Conservation (phyloP, 2,888 invertebrate genomes). For the Tupiocoris notatus region DNA sequence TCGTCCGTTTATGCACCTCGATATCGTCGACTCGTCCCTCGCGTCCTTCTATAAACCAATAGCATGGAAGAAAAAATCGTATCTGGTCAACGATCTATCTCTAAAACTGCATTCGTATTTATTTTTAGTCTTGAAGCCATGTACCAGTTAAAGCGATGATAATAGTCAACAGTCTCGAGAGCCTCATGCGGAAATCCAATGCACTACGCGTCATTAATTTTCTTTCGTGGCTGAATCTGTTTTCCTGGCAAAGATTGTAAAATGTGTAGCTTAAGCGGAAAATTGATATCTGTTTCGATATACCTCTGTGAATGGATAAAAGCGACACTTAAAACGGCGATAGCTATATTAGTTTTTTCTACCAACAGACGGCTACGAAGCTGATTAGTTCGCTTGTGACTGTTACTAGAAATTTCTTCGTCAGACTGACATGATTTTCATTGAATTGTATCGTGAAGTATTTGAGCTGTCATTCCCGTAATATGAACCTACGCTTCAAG, state of each 20-base stretch:
- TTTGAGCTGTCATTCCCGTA: too few species aligned
- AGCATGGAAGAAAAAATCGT: constrained; percentile 11
- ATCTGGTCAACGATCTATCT: constrained; percentile 9
- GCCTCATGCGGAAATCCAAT: constrained; percentile 35
- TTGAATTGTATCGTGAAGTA: too few species aligned
- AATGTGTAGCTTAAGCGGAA: too few species aligned
- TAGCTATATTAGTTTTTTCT: too few species aligned
- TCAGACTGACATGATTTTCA: too few species aligned
- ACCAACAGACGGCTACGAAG: too few species aligned
- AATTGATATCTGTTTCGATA: too few species aligned
- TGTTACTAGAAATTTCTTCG: too few species aligned
- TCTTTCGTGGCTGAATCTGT: neutral
- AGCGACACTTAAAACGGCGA: too few species aligned
- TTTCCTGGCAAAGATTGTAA: neutral
- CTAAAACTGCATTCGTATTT: constrained; percentile 29
- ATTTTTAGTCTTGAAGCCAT: constrained; percentile 39
- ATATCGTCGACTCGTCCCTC: constrained; percentile 25
- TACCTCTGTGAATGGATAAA: too few species aligned
- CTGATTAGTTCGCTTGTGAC: too few species aligned
- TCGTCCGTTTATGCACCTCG: constrained; percentile 18
- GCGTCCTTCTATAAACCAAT: constrained; percentile 26
- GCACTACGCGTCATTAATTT: constrained; percentile 14
- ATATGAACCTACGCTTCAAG: too few species aligned
- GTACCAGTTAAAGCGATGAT: constrained; percentile 34
- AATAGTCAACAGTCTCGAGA: constrained; percentile 31